phyloP scores from a whole-genome alignment of 2,888 invertebrate genomes.

The Malachius bipustulatus region DNA sequence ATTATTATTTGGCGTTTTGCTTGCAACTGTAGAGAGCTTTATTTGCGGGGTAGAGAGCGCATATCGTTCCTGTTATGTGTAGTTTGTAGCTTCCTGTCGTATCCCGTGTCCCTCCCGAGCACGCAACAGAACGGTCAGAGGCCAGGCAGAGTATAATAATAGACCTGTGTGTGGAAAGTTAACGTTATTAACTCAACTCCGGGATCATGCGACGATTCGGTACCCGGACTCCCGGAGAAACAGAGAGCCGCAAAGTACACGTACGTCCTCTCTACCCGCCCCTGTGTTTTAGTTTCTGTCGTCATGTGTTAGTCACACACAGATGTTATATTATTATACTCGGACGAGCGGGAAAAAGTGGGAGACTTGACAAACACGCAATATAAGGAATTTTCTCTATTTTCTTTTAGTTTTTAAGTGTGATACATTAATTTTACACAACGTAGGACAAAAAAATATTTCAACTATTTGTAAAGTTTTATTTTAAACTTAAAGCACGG shows the following conservation, averaged over 20 bases:
- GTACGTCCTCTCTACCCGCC: slow-evolving; percentile 1
- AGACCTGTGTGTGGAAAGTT: slow-evolving; percentile 27
- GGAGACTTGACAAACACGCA: too few species aligned
- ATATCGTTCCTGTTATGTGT: slow-evolving; percentile 22
- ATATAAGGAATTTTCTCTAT: too few species aligned
- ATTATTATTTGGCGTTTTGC: slow-evolving; percentile 1
- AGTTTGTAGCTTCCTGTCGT: slow-evolving; percentile 15
- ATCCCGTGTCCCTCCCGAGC: slow-evolving; percentile 18
- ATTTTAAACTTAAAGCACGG: too few species aligned
- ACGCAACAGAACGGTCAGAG: slow-evolving; percentile 32
- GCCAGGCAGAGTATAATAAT: slow-evolving; percentile 2
- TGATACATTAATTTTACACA: too few species aligned
- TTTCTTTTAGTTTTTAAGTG: too few species aligned
- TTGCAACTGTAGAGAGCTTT: slow-evolving; percentile 23
- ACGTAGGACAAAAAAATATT: too few species aligned
- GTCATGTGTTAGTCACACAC: slow-evolving; percentile 42
- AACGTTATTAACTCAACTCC: too few species aligned
- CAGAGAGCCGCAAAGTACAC: slow-evolving; percentile 9
- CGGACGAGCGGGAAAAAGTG: too few species aligned
- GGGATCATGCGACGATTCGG: too few species aligned
- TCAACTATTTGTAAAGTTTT: too few species aligned
- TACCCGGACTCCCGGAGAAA: slow-evolving; percentile 10
- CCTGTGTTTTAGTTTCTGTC: slow-evolving; percentile 36
- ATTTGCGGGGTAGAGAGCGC: slow-evolving; percentile 56
- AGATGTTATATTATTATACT: too few species aligned